Base-by-base conservation (phyloP, 2,113 vertebrate genomes). In the Recurvirostra avosetta region DNA sequence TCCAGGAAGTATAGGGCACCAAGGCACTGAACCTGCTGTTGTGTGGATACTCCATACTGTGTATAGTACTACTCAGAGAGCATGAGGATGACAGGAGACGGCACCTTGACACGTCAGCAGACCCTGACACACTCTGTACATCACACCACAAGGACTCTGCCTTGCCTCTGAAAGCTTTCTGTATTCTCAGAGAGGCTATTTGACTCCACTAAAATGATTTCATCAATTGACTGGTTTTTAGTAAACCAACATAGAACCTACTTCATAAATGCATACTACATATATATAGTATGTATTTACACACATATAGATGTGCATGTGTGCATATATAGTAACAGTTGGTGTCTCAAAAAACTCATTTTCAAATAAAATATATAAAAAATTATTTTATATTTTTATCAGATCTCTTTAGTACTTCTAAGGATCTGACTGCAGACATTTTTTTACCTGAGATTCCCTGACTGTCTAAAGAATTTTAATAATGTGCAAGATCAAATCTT, bases 21-120 rank as follows among this genome's bases (percentile, higher is more conserved):
- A 47, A 88, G 27, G 8, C 19, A 66, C 9, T 20, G 41, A 9
- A 25, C 0, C 0, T 68, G 36, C 9, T 9, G 6, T 16, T 55
- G 21, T 25, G 25, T 68, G 49, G 40, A 12, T 79, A 61, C n/a
- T 56, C 62, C 30, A 23, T 11, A 32, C 22, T 36, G 8, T 50
- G 20, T 58, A 15, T 9, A 29, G 40, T 8, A 21, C 9, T 58
- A 2, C 17, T 73, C 11, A n/a, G 47, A 43, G 34, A 90, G 32
- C 5, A 2, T 1, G 9, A 83, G 41, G 32, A 19, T 47, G 30
- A 50, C 43, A 49, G 30, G 14, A 86, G 38, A 52, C 27, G 67
- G 50, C n/a, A n/a, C 10, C 38, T 38, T n/a, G 36, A 53, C n/a
- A 18, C 12, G 43, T 19, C 50, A 83, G 25, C 47, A 83, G 26